These are phyloP conservation scores for Drosophila malerkotliana DNA, from an alignment of 1,140 invertebrate genomes.

Conservation along the genomic window DNA sequence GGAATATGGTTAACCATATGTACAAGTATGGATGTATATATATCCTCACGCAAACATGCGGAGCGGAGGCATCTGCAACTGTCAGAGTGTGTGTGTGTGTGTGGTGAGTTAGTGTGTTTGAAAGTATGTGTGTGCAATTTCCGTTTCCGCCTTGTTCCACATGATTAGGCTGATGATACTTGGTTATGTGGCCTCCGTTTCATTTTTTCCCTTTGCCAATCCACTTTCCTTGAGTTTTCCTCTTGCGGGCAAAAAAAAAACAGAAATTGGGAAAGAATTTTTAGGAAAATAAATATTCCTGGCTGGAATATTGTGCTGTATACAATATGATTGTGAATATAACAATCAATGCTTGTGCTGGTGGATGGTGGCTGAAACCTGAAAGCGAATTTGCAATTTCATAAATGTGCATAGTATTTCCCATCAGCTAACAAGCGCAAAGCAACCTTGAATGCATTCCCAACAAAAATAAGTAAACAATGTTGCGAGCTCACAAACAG, in stretches of 20 bases:
- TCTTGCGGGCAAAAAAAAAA: neutral
- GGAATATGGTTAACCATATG: conserved; percentile 46
- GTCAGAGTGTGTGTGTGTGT: conserved; percentile 32
- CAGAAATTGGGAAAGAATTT: neutral
- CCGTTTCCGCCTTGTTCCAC: conserved; percentile 78
- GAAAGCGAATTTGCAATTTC: conserved; percentile 34
- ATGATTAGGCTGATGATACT: conserved; percentile 77
- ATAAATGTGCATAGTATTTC: conserved; percentile 21
- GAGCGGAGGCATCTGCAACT: conserved; percentile 24
- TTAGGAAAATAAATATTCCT: neutral
- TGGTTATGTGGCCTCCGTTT: conserved; percentile 15
- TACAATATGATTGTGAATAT: too few species aligned
- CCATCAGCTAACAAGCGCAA: conserved; percentile 6
- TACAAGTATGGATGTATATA: conserved; percentile 8
- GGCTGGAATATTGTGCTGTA: too few species aligned
- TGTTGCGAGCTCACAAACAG: neutral
- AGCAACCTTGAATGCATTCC: conserved; percentile 15
- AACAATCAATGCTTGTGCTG: conserved; percentile 2
- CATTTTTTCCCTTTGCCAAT: conserved; percentile 2
- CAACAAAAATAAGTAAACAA: conserved; percentile 4
- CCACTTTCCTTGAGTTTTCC: conserved; percentile 2
- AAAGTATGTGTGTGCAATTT: conserved; percentile 61
- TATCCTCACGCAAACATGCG: conserved; percentile 29
- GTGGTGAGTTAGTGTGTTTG: conserved; percentile 39
- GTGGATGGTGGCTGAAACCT: conserved; percentile 10